Conservation (phyloP, 2,113 vertebrate species). For the Hepsetus odoe region DNA sequence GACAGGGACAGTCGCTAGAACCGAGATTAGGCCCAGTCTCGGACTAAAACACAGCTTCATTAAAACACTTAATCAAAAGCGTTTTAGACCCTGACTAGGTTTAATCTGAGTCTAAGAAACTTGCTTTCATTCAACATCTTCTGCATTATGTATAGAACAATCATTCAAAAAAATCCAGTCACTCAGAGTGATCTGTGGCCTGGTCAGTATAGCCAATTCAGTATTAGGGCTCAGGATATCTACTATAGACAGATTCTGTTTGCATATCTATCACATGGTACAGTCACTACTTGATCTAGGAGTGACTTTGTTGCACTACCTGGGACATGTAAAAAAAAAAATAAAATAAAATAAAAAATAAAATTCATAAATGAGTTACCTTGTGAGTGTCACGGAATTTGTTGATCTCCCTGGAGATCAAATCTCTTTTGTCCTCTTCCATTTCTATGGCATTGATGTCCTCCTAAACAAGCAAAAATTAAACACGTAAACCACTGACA, state of each 20-base stretch:
- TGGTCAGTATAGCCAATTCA: constrained; percentile 19
- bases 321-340: constrained; percentile 17
- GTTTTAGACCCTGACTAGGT: constrained; percentile 12
- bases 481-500: neutral
- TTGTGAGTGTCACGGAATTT: constrained; percentile 99
- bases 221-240: constrained; percentile 33
- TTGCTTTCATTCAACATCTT: neutral
- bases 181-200: constrained; percentile 2
- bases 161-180: constrained; percentile 2
- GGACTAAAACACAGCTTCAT: neutral
- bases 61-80: neutral
- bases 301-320: constrained; percentile 31
- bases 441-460: constrained; percentile 99
- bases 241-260: constrained; percentile 30
- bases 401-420: constrained; percentile 99
- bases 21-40: constrained; percentile 15
- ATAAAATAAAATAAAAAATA: neutral
- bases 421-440: constrained; percentile 99
- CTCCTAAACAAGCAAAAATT: constrained; percentile 75
- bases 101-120: constrained; percentile 13
- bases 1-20: neutral
- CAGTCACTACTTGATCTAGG: constrained; percentile 13
- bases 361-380: constrained; percentile 79
- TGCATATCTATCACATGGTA: neutral
- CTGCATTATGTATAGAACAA: neutral